Base-by-base conservation (phyloP, 1,140 invertebrate species). In the Camponotus floridanus region DNA sequence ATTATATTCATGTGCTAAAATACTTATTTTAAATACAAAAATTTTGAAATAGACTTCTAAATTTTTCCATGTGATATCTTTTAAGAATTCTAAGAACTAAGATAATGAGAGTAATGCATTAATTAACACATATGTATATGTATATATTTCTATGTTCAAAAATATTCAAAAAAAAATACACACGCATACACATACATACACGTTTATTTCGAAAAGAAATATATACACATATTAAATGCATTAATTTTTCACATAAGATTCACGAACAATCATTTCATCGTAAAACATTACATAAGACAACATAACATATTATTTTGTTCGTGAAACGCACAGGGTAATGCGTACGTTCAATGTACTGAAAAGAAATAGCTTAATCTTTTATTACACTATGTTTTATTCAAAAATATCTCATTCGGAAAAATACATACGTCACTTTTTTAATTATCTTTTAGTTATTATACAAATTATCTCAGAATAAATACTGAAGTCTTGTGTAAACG, bases 321-420 rank as follows among this genome's bases (percentile, higher is more conserved):
- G 1, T 13, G 15, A n/a, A 5, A 33, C 5, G 26, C 61, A 11
- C 18, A 65, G 5, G 26, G 26, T 26, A 48, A 3, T 48, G 31
- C 42, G 21, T 9, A 18, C 11, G 15, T 21, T 15, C 26, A 26
- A 67, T 26, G 9, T 21, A 71, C 6, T 33, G 33, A 76, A 5
- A 78, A 57, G 15, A 74, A 74, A 51, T n/a, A 74, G 0, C 6
- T 7, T 48, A 13, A 55, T 55, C 33, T 55, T 61, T 91, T 91
- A 93, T 92, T 93, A 93, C 90, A 90, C 15, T 88, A 92, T 92
- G 87, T 94, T 94, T 94, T 94, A 94, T 94, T 94, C 89, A 94
- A 94, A 26, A 94, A 94, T 94, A 94, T 92, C 89, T 94, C 80
- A 88, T 91, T 94, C 88, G 93, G 91, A 94, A 94, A 94, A 94